Evolutionary conservation across 2,113 vertebrate species (phyloP).

Genomic region (Pagrus major): DNA sequence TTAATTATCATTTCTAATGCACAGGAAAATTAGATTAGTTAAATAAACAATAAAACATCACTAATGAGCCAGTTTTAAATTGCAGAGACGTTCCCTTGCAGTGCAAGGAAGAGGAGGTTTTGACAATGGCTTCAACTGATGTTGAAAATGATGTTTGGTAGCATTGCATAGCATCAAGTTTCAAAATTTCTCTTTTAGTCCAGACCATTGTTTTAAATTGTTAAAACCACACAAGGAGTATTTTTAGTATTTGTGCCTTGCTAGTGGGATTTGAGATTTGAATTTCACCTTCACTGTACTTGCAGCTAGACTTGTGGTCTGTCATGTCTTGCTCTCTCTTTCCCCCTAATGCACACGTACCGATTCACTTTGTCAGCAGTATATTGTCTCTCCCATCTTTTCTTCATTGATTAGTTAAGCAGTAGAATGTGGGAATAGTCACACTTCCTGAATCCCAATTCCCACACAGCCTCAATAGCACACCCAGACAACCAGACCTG

Average conservation of each 20-base stretch:
- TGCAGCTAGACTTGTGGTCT: background rate
- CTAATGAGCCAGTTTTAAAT: background rate
- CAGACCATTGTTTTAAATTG: background rate
- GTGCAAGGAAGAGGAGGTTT: background rate
- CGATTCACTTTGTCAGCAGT: background rate
- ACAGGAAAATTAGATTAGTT: too few species aligned
- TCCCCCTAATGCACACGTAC: background rate
- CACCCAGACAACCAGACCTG: slow-evolving; percentile 3
- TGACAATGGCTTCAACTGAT: background rate
- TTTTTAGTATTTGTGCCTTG: background rate
- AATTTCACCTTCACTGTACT: background rate
- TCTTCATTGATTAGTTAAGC: slow-evolving; percentile 32
- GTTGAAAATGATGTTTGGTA: background rate
- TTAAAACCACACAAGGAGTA: background rate
- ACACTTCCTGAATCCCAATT: slow-evolving; percentile 7
- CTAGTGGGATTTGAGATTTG: background rate
- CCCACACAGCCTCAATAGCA: background rate
- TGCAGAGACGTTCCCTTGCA: background rate
- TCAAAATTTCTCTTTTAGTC: background rate
- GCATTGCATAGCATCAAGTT: background rate
- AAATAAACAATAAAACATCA: background rate
- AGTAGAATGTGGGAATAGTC: slow-evolving; percentile 30
- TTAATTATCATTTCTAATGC: background rate
- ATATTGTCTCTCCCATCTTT: background rate
- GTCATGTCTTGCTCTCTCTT: background rate